Evolutionary conservation across 1,140 invertebrate genomes (phyloP).

Genomic region (Epicauta chinensis): DNA sequence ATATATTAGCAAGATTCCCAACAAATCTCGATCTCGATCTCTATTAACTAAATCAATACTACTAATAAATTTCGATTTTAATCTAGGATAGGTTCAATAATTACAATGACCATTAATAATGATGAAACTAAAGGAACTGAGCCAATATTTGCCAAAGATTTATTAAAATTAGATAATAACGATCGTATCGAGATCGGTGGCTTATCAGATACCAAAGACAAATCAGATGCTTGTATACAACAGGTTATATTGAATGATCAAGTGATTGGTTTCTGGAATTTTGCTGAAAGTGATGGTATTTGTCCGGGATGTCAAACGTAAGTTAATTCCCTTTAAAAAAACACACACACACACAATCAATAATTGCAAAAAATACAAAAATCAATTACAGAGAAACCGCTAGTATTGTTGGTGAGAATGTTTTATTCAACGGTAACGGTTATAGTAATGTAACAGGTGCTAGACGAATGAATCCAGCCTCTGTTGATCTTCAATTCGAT

Average conservation of each 20-base stretch:
- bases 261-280: constrained; percentile 85
- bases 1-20: too few species aligned
- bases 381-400: constrained; percentile 2
- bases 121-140: neutral
- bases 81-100: constrained; percentile 17
- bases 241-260: constrained; percentile 57
- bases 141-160: neutral
- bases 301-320: constrained; percentile 75
- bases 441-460: constrained; percentile 18
- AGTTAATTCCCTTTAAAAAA: constrained; percentile 5
- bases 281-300: constrained; percentile 53
- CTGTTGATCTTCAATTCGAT: constrained; percentile 65
- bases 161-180: constrained; percentile 14
- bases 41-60: too few species aligned
- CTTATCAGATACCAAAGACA: neutral
- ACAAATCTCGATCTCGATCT: too few species aligned
- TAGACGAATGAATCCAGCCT: constrained; percentile 52
- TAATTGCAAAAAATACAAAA: neutral
- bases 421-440: constrained; percentile 25
- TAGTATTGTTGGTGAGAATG: constrained; percentile 10
- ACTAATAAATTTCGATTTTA: too few species aligned
- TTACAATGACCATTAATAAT: constrained; percentile 21
- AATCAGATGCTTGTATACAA: constrained; percentile 28
- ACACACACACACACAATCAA: too few species aligned
- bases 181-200: constrained; percentile 25